These are phyloP conservation scores for Sylvilagus bachmani DNA, from an alignment of 2,113 vertebrate genomes.

Conservation along the genomic window DNA sequence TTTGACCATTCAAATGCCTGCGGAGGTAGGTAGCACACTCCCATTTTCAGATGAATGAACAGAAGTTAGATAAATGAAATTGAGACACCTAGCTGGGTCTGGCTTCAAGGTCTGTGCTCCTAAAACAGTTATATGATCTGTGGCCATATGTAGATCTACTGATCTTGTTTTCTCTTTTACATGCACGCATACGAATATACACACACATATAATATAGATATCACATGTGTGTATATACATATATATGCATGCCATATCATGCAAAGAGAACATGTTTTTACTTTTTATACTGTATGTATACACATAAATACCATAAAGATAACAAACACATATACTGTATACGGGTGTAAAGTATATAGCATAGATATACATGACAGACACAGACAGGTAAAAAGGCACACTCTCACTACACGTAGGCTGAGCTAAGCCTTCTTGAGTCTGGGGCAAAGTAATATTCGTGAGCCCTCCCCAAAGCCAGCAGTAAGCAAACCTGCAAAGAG, in stretches of 20 bases:
- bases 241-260: neutral
- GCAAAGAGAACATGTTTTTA: too few relatives aligned
- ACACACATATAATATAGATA: neutral
- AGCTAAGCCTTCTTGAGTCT: neutral
- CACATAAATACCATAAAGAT: neutral
- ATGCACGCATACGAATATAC: neutral
- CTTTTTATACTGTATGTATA: too few relatives aligned
- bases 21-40: neutral
- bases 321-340: neutral
- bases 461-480: neutral
- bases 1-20: neutral
- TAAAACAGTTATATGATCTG: neutral
- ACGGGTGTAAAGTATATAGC: neutral
- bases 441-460: neutral
- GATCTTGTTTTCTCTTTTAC: slow-evolving; percentile 11
- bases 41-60: neutral
- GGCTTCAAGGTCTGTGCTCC: neutral
- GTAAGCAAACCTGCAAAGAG: neutral
- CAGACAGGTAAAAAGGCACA: neutral
- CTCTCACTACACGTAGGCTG: neutral
- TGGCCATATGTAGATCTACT: neutral
- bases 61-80: neutral
- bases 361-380: neutral
- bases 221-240: neutral
- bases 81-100: neutral